Conservation (phyloP, 1,140 invertebrate genomes). For the Brachionus manjavacas region DNA sequence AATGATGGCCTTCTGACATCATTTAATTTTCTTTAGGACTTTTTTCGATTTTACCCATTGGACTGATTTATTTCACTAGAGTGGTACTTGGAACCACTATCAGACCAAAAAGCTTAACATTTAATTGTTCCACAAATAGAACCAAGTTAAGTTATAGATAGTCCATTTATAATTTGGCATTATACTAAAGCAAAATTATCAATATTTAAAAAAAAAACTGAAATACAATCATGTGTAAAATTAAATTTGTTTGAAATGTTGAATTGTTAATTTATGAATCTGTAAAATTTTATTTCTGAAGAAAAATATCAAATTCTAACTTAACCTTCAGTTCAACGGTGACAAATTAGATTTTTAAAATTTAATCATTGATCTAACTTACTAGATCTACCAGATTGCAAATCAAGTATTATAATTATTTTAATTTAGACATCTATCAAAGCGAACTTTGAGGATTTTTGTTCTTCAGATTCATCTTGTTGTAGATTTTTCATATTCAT, state of each 20-base stretch:
- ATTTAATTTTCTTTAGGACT: neutral
- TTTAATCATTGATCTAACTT: too few species aligned
- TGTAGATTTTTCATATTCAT: too few species aligned
- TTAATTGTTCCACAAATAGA: neutral
- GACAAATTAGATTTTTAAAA: too few species aligned
- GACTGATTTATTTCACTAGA: neutral
- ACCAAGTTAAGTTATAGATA: neutral
- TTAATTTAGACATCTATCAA: too few species aligned
- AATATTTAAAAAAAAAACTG: neutral
- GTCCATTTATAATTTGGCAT: neutral
- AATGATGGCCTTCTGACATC: slow-evolving; percentile 26
- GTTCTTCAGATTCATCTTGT: too few species aligned
- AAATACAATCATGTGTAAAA: neutral
- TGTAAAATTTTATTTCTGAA: neutral
- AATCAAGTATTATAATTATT: too few species aligned
- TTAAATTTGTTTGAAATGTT: too few species aligned
- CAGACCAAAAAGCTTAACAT: neutral
- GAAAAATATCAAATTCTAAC: neutral
- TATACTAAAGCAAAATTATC: neutral
- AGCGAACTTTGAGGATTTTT: too few species aligned
- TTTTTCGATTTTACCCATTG: neutral
- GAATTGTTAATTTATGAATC: too few species aligned
- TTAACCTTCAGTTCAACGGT: neutral
- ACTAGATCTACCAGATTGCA: too few species aligned
- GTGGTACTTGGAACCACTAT: neutral